Conservation (phyloP, 2,888 invertebrate genomes). For the Pegoplata infirma region DNA sequence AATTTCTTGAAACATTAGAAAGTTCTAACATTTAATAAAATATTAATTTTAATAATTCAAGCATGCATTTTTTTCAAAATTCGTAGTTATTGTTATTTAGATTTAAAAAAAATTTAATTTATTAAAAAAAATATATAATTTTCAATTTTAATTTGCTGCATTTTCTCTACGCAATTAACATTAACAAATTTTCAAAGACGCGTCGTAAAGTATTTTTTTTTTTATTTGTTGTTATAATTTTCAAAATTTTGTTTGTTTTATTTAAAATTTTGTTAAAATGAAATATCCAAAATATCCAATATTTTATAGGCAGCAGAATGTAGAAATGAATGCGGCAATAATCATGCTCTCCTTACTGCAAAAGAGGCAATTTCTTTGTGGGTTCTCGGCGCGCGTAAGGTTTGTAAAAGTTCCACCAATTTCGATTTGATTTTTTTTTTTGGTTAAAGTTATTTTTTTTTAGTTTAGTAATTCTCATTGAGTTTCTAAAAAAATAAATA, state of each 20-base stretch:
- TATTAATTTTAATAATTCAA: not conserved
- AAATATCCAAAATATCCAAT: slow-evolving; percentile 51
- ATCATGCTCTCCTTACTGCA: slow-evolving; percentile 92
- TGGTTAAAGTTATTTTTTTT: slow-evolving; percentile 11
- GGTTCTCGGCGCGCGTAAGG: slow-evolving; percentile 96
- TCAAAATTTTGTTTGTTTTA: slow-evolving; percentile 42
- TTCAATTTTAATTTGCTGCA: slow-evolving; percentile 52
- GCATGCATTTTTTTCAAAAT: slow-evolving; percentile 29
- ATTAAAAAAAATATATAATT: slow-evolving; percentile 11
- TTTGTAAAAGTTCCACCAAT: slow-evolving; percentile 76
- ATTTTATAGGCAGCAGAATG: slow-evolving; percentile 78
- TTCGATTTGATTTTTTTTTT: slow-evolving; percentile 16
- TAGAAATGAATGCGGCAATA: slow-evolving; percentile 80
- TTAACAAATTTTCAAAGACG: slow-evolving; percentile 6
- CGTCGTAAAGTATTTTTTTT: not conserved
- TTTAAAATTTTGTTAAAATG: slow-evolving; percentile 45
- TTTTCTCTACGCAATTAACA: slow-evolving; percentile 42
- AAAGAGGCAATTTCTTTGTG: slow-evolving; percentile 96
- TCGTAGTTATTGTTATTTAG: slow-evolving; percentile 22
- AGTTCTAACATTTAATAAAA: not conserved
- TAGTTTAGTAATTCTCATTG: slow-evolving; percentile 4
- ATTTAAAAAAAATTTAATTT: slow-evolving; percentile 37
- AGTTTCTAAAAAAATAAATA: not conserved
- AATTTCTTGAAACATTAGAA: not conserved
- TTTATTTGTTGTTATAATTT: slow-evolving; percentile 17